A percentile compares a stretch with the other conserved stretches of the same genome.
Evolutionary conservation across 2,888 invertebrate genomes (phyloP).

Genomic region (Epistrophe eligans): DNA sequence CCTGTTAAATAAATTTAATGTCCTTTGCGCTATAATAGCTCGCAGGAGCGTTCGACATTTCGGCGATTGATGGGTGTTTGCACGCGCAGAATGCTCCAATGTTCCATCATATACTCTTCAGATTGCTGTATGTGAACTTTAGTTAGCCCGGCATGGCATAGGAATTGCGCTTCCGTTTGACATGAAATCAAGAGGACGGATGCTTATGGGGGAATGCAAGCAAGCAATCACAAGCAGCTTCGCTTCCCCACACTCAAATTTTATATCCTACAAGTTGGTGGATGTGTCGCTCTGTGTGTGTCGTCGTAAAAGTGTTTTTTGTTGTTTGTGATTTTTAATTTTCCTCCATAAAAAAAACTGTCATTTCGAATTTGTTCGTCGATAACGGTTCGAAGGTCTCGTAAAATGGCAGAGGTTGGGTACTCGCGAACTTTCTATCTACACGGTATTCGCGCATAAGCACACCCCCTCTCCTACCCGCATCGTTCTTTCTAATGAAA

Average conservation of each 20-base stretch:
- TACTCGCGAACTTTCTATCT: not conserved
- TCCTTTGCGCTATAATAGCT: conserved; percentile 63
- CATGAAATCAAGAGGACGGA: conserved; percentile 24
- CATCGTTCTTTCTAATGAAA: conserved; percentile 49
- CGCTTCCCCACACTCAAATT: not conserved
- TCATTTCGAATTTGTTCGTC: conserved; percentile 74
- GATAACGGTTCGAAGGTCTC: conserved; percentile 75
- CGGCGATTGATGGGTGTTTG: conserved; percentile 58
- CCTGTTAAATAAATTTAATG: conserved; percentile 74
- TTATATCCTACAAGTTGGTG: conserved; percentile 70
- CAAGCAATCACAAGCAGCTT: not conserved
- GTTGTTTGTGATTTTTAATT: conserved; percentile 69
- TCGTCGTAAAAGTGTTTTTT: conserved; percentile 72
- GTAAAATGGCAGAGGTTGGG: conserved; percentile 71
- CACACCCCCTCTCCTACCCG: not conserved
- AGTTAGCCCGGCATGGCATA: conserved; percentile 54
- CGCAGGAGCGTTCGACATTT: conserved; percentile 46
- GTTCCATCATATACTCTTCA: conserved; percentile 4
- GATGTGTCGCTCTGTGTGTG: conserved; percentile 46
- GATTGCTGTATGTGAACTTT: conserved; percentile 50
- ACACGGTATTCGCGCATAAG: not conserved
- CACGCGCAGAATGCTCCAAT: not conserved
- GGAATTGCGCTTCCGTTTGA: conserved; percentile 55
- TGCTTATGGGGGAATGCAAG: conserved; percentile 17
- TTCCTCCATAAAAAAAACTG: conserved; percentile 66